phyloP scores from a whole-genome alignment of 2,797 vertebrate species.

The Limnodromus scolopaceus region DNA sequence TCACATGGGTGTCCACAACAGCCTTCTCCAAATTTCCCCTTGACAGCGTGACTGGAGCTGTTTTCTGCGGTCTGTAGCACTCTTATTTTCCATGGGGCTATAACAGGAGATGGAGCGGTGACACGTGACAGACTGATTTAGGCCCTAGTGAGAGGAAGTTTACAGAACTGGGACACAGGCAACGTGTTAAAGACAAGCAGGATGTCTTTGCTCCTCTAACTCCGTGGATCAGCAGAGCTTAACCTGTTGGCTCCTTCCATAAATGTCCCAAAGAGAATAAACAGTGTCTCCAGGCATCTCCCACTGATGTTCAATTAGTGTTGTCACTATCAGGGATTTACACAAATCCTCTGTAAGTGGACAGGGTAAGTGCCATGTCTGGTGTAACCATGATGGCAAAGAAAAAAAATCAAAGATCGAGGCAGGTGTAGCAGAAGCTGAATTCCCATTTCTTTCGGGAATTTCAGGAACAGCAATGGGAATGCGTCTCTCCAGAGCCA shows the following conservation, averaged over 20 bases:
- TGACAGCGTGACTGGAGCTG: neutral
- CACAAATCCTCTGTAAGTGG: neutral
- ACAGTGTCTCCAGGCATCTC: neutral
- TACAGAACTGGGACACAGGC: constrained; percentile 4
- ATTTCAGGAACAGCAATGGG: neutral
- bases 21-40: neutral
- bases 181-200: neutral
- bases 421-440: neutral
- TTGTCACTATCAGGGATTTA: neutral
- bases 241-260: constrained; percentile 41
- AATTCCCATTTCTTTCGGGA: neutral
- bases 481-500: neutral
- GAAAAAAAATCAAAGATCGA: neutral
- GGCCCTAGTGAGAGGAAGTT: constrained; percentile 30
- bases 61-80: neutral
- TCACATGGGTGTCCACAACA: neutral
- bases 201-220: constrained; percentile 40
- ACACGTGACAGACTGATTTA: constrained; percentile 45
- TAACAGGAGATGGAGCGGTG: neutral
- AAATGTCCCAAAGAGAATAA: neutral
- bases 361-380: neutral
- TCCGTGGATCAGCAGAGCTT: constrained; percentile 47
- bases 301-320: neutral
- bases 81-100: neutral
- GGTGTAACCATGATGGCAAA: neutral